Evolutionary conservation across 2,888 invertebrate species (phyloP).

Genomic region (Papilio gigon): DNA sequence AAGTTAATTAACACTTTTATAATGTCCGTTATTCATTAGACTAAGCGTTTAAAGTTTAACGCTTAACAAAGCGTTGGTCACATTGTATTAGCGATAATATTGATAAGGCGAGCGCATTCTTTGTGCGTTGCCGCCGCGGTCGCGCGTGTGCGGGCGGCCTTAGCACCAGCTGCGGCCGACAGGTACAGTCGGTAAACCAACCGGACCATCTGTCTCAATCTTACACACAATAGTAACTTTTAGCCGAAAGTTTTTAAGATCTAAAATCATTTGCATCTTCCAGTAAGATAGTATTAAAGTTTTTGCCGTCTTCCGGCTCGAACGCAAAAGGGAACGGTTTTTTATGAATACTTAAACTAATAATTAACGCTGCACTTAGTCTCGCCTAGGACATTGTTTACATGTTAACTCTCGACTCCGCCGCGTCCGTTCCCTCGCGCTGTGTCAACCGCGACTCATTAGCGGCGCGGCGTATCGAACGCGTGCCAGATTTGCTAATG

Average conservation of each 20-base stretch:
- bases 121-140: conserved; percentile 27
- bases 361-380: conserved; percentile 72
- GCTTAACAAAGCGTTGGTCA: conserved; percentile 22
- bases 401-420: conserved; percentile 63
- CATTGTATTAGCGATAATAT: conserved; percentile 28
- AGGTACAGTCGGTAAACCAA: conserved; percentile 45
- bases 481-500: conserved; percentile 56
- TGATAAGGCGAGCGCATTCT: conserved; percentile 26
- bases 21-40: conserved; percentile 4
- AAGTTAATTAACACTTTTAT: background rate
- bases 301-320: conserved; percentile 53
- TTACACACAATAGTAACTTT: conserved; percentile 40
- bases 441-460: conserved; percentile 64
- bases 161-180: conserved; percentile 61
- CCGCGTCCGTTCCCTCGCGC: conserved; percentile 54
- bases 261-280: conserved; percentile 39
- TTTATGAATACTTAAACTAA: conserved; percentile 76
- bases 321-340: conserved; percentile 50
- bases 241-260: conserved; percentile 38
- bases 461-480: conserved; percentile 59
- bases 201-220: conserved; percentile 39
- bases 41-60: conserved; percentile 9
- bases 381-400: conserved; percentile 69
- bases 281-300: conserved; percentile 50
- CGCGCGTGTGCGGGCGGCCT: conserved; percentile 48